phyloP scores from a whole-genome alignment of 37 sponge, comb jelly and placozoan genomes.

The Agelas oroides region DNA sequence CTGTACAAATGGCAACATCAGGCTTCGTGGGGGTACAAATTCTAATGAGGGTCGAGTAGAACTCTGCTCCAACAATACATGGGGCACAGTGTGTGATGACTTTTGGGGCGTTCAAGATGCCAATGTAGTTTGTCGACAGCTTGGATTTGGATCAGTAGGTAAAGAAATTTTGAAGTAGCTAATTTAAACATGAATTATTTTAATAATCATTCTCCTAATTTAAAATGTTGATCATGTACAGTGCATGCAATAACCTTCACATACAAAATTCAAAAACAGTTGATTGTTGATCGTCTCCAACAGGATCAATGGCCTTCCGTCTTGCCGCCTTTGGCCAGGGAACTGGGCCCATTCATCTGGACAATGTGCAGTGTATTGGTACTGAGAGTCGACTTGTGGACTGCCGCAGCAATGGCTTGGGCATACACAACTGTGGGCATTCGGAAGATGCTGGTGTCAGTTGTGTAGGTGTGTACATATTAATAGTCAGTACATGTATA shows the following conservation, averaged over 20 bases:
- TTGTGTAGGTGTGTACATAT: not conserved
- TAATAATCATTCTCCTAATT: not conserved
- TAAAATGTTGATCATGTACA: too few relatives aligned
- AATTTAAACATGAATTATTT: not conserved
- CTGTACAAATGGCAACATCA: slow-evolving; percentile 1
- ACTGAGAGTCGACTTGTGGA: too few relatives aligned
- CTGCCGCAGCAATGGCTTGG: too few relatives aligned
- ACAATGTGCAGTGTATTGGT: too few relatives aligned
- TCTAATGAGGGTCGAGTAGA: slow-evolving; percentile 28
- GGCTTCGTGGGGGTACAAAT: not conserved
- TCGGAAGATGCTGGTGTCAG: slow-evolving; percentile 20
- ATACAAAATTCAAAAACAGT: too few relatives aligned
- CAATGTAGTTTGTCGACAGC: slow-evolving; percentile 37
- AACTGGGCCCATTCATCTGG: too few relatives aligned
- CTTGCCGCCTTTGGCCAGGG: too few relatives aligned
- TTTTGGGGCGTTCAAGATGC: slow-evolving; percentile 18
- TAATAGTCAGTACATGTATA: too few relatives aligned
- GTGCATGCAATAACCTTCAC: too few relatives aligned
- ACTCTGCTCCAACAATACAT: slow-evolving; percentile 6
- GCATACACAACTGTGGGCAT: not conserved
- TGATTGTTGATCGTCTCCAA: too few relatives aligned
- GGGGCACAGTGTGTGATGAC: slow-evolving; percentile 59
- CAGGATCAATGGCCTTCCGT: too few relatives aligned
- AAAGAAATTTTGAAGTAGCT: not conserved
- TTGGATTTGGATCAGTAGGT: slow-evolving; percentile 16